These are phyloP conservation scores for Macrostomum lignano DNA, from an alignment of 1,140 invertebrate genomes.

Conservation along the genomic window DNA sequence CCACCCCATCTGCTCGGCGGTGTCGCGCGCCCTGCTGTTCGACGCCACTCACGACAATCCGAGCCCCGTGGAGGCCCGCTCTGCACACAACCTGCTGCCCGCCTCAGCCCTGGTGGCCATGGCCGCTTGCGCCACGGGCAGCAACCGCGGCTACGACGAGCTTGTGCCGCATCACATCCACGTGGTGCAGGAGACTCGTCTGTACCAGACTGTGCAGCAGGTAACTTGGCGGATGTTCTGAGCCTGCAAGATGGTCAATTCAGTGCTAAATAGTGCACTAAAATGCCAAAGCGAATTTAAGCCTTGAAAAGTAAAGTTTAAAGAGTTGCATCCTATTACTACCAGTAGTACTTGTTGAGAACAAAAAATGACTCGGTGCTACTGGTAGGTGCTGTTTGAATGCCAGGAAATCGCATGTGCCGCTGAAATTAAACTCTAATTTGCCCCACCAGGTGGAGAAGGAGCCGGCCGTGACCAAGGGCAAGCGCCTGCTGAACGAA, in stretches of 20 bases:
- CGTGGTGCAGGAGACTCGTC: slow-evolving; percentile 67
- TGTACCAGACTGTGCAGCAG: no score
- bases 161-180: slow-evolving; percentile 84
- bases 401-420: no score
- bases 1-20: no score
- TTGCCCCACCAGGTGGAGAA: slow-evolving; percentile 27
- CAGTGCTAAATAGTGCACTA: no score
- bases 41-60: slow-evolving; percentile 92
- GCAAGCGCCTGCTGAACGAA: slow-evolving; percentile 51
- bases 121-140: slow-evolving; percentile 68
- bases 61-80: slow-evolving; percentile 43
- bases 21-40: slow-evolving; percentile 71
- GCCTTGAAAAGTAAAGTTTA: no score
- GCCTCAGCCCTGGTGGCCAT: slow-evolving; percentile 58
- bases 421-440: slow-evolving; percentile 32
- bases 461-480: slow-evolving; percentile 45
- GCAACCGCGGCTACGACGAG: slow-evolving; percentile 79
- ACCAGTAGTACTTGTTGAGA: no score
- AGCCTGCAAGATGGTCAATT: no score
- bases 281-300: no score
- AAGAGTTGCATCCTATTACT: no score
- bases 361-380: no score
- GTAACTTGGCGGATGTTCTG: no score
- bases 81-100: slow-evolving; percentile 60
- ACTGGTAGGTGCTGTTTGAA: no score